Evolutionary conservation across 2,888 invertebrate genomes (phyloP).

Genomic region (Subacronicta megacephala): DNA sequence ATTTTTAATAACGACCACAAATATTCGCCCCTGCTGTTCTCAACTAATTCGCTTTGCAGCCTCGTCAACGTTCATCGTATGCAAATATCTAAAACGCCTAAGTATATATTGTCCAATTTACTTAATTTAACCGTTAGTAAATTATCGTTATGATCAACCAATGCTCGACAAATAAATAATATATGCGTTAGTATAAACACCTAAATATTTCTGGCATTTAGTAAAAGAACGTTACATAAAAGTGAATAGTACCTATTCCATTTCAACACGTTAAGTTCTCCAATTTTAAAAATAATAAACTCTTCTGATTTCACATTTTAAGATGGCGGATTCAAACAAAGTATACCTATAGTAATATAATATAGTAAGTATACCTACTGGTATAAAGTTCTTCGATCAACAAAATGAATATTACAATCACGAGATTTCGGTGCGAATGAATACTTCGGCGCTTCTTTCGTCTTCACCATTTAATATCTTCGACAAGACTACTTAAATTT

Average conservation of each 20-base stretch:
- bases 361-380: too few relatives aligned
- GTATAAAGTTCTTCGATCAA: conserved; percentile 40
- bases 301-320: conserved; percentile 29
- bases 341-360: too few relatives aligned
- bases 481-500: conserved; percentile 11
- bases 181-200: conserved; percentile 20
- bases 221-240: conserved; percentile 34
- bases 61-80: conserved; percentile 22
- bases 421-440: conserved; percentile 26
- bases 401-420: conserved; percentile 39
- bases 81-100: conserved; percentile 24
- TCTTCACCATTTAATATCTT: conserved; percentile 33
- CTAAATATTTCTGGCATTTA: conserved; percentile 32
- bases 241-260: conserved; percentile 31
- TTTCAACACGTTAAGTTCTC: conserved; percentile 30
- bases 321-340: conserved; percentile 31
- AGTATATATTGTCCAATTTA: conserved; percentile 28
- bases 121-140: conserved; percentile 35
- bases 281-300: conserved; percentile 49
- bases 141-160: conserved; percentile 18
- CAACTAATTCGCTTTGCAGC: conserved; percentile 66
- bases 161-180: conserved; percentile 19
- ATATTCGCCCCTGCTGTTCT: conserved; percentile 67
- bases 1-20: conserved; percentile 67
- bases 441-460: conserved; percentile 18